Base-by-base conservation (phyloP, 2,888 invertebrate species). In the Pseudococcus longispinus region DNA sequence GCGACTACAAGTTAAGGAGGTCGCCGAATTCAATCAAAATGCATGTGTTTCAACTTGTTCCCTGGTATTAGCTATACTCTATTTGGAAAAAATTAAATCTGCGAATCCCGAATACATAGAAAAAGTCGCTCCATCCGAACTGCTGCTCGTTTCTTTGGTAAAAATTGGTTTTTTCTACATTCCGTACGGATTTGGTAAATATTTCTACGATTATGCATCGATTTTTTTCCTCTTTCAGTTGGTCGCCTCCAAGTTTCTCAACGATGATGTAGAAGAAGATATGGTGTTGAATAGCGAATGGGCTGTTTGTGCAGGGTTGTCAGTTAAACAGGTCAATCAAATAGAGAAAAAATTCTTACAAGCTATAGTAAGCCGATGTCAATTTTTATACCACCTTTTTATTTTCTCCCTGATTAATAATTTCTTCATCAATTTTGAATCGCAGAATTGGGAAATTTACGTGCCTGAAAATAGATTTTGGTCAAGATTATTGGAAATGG, bases 221-320 rank as follows among this genome's bases (percentile, higher is more conserved):
- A n/a, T 84, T 32, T 32, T 9, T 8, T 88, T 87, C 88, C 88
- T 89, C 89, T 89, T 90, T 13, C 90, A 98, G 98, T 96, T 98
- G 95, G 95, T 98, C 89, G 98, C 98, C 87, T 97, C 97, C 90
- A 99, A 99, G 92, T 98, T 97, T 91, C 92, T 97, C 89, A 96
- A 98, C 91, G 97, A 98, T 90, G 96, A 96, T 90, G 97, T 97
- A 65, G 96, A 96, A 90, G 97, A 97, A 90, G 96, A 96, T 90
- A 97, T 97, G 55, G 96, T 96, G 90, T 94, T 96, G 90, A 95
- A 97, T 90, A 94, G 95, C 87, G 97, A 98, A 91, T 99, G 98
- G 98, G 98, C 98, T 18, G 93, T 93, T 88, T 95, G 96, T 70
- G 96, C 95, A 18, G 94, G 95, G 88, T 92, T 97, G 89, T 92